Percentiles rank a stretch among this genome's conserved stretches.
phyloP scores from a whole-genome alignment of 2,797 vertebrate species.

The Eulemur coronatus region DNA sequence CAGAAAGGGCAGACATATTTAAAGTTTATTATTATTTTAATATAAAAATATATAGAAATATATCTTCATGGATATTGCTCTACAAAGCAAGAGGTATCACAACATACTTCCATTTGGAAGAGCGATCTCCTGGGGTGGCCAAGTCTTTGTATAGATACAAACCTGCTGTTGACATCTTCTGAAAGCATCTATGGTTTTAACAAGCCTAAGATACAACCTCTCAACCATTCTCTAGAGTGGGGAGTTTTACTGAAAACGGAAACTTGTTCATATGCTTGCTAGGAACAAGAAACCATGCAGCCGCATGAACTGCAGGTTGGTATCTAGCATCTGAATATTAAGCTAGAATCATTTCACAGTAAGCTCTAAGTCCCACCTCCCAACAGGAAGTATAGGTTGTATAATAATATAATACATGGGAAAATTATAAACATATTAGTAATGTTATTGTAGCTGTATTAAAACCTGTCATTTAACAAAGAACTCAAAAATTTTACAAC shows the following conservation, averaged over 20 bases:
- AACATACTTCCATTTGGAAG: neutral
- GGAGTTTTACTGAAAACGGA: neutral
- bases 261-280: neutral
- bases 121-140: neutral
- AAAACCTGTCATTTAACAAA: neutral
- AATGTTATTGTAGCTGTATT: neutral
- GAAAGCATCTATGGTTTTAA: neutral
- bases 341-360: neutral
- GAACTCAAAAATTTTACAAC: neutral
- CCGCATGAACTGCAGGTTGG: neutral
- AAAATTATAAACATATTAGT: neutral
- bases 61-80: neutral
- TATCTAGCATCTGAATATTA: neutral
- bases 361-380: neutral
- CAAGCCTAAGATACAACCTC: neutral
- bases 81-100: neutral
- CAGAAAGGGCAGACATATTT: neutral
- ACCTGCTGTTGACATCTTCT: neutral
- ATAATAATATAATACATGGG: neutral
- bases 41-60: neutral
- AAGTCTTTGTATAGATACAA: neutral
- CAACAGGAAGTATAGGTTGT: neutral
- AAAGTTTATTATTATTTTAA: neutral
- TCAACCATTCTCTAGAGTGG: neutral
- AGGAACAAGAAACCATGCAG: neutral